These are phyloP conservation scores for Aptenodytes forsteri DNA, from an alignment of 2,113 vertebrate genomes.

Conservation along the genomic window DNA sequence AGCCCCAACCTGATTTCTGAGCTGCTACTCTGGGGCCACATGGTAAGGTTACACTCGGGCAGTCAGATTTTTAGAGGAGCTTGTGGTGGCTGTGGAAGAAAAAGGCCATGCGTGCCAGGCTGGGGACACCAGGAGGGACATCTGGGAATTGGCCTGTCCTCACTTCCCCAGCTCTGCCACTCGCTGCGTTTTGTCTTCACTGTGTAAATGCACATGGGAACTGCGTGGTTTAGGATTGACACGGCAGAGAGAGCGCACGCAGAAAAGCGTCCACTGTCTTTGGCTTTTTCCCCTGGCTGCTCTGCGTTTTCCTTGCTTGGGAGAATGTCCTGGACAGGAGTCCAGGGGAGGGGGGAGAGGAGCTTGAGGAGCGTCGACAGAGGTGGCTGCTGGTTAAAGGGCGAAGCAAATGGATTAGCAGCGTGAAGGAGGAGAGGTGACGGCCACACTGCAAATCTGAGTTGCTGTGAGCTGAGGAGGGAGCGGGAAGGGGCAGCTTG, in stretches of 20 bases:
- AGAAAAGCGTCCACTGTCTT: not conserved
- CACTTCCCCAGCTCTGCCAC: not conserved
- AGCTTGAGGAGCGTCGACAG: not conserved
- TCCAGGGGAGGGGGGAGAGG: not conserved
- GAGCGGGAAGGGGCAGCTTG: not conserved
- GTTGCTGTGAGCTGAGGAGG: not conserved
- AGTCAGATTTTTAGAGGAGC: not conserved
- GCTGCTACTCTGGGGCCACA: rapidly evolving
- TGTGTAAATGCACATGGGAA: rapidly evolving
- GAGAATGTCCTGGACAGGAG: not conserved
- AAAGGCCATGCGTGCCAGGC: not conserved
- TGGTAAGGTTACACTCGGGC: not conserved
- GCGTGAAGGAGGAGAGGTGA: not conserved
- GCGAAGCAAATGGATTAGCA: not conserved
- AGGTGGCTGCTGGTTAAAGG: not conserved
- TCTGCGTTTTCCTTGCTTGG: not conserved
- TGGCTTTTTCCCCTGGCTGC: not conserved
- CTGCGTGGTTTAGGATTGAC: not conserved
- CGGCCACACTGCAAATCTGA: not conserved
- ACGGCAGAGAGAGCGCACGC: not conserved
- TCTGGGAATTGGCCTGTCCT: not conserved
- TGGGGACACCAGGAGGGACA: not conserved
- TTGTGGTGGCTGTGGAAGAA: not conserved
- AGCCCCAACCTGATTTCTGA: not conserved
- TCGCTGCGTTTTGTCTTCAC: not conserved